Evolutionary conservation across 2,888 invertebrate species (phyloP), one percentile per base, ranked within the genome.

Genomic region (Agrotis puta): DNA sequence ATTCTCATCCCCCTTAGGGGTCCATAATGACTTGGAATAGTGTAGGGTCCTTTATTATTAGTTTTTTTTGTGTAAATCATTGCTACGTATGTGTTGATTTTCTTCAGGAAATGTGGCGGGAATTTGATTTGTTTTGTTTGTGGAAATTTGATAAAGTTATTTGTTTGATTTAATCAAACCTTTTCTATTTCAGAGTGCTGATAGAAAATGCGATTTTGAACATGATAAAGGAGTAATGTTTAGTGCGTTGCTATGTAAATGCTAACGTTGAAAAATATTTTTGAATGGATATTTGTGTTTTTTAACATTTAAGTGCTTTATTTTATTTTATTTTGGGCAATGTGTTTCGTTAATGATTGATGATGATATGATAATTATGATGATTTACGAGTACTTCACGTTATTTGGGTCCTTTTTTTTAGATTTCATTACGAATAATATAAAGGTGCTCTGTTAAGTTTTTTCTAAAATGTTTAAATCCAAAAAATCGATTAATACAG

Each of bases 11-110:
- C 79, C 77, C 61, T 71, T 50, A 51, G 65, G 83, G 85, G 81
- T 77, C 74, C 73, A 63, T 84, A 82, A 85, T 85, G 79, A 77
- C 61, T 54, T 22, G 64, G 53, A 39, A 67, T 73, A 80, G 71
- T 80, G 78, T 79, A 74, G 84, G 73, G 77, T 64, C 67, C 65
- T 68, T 77, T 84, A 82, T 82, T 84, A 82, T 84, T 83, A 82
- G 82, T 56, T 56, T 56, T 64, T 80, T 83, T 84, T 78, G 69
- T 75, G 65, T 77, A 77, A 76, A 80, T 76, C 67, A 75, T 80
- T 71, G 39, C 63, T 59, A 14, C 64, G 50, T 64, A 57, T 66
- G 65, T 71, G 79, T 80, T 65, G 68, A 75, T 76, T 76, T 75
- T 67, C 54, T 66, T 48, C 47, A 27, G 24, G 24, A 71, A 63